Evolutionary conservation across 2,113 vertebrate genomes (phyloP).

Genomic region (Harpagus bidentatus): DNA sequence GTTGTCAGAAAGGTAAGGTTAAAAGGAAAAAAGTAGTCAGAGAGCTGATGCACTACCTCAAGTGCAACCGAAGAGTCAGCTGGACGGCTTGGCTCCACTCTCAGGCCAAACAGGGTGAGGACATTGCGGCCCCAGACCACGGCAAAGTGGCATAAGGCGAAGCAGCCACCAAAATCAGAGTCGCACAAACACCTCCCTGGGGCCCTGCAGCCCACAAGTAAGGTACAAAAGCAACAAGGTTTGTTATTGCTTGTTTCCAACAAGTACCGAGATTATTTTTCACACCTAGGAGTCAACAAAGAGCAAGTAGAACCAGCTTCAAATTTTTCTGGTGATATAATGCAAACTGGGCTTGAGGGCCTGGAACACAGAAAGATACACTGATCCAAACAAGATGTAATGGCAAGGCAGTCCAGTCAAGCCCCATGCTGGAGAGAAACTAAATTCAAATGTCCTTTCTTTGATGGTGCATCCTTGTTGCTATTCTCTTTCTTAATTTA

Average conservation of each 20-base stretch:
- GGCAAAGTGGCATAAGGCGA: not conserved
- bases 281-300: not conserved
- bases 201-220: not conserved
- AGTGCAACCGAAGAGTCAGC: not conserved
- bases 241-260: not conserved
- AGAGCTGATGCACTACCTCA: not conserved
- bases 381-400: not conserved
- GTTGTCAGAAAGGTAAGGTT: not conserved
- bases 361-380: not conserved
- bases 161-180: not conserved
- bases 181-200: rapidly evolving
- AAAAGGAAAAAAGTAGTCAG: not conserved
- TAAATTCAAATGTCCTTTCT: not conserved
- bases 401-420: not conserved
- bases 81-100: not conserved
- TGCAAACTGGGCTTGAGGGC: not conserved
- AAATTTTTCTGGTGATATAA: not conserved
- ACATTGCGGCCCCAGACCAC: rapidly evolving
- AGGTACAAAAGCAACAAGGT: not conserved
- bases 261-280: not conserved
- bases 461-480: not conserved
- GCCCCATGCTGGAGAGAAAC: not conserved
- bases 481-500: not conserved
- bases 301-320: not conserved
- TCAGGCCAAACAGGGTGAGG: not conserved